Conservation (phyloP, 2,888 invertebrate species). For the Leucophenga montana region DNA sequence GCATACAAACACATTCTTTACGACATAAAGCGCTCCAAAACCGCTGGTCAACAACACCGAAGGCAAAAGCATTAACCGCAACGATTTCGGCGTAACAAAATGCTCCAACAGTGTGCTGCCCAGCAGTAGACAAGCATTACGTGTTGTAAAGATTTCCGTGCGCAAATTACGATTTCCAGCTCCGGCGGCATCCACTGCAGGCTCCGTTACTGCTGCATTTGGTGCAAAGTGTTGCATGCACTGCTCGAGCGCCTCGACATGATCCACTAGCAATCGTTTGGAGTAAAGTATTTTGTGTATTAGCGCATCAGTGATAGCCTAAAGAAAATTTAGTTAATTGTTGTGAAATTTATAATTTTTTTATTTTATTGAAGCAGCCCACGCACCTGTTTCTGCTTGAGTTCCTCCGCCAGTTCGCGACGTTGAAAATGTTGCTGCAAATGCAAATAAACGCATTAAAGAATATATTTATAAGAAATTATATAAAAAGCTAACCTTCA, state of each 20-base stretch:
- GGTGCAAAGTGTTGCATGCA: conserved; percentile 53
- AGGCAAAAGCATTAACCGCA: conserved; percentile 62
- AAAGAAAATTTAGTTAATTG: conserved; percentile 12
- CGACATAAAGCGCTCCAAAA: conserved; percentile 63
- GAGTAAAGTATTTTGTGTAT: conserved; percentile 69
- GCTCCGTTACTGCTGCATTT: neutral
- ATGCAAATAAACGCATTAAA: neutral
- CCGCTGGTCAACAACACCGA: conserved; percentile 60
- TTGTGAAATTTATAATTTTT: conserved; percentile 26
- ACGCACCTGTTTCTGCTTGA: conserved; percentile 68
- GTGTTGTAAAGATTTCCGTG: conserved; percentile 57
- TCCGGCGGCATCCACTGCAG: neutral
- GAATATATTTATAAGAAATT: neutral
- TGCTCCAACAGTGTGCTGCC: conserved; percentile 64
- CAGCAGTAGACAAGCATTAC: conserved; percentile 63
- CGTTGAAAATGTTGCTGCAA: conserved; percentile 41
- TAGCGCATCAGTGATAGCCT: conserved; percentile 61
- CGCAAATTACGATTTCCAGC: neutral
- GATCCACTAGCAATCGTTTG: conserved; percentile 70
- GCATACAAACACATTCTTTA: conserved; percentile 66
- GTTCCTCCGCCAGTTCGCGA: conserved; percentile 58
- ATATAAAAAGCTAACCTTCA: conserved; percentile 35
- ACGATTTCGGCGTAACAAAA: conserved; percentile 61
- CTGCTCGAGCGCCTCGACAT: conserved; percentile 71
- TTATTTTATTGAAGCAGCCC: conserved; percentile 21